Evolutionary conservation across 2,113 vertebrate genomes (phyloP), one percentile per base, ranked within the genome.

Genomic region (Bos javanicus): DNA sequence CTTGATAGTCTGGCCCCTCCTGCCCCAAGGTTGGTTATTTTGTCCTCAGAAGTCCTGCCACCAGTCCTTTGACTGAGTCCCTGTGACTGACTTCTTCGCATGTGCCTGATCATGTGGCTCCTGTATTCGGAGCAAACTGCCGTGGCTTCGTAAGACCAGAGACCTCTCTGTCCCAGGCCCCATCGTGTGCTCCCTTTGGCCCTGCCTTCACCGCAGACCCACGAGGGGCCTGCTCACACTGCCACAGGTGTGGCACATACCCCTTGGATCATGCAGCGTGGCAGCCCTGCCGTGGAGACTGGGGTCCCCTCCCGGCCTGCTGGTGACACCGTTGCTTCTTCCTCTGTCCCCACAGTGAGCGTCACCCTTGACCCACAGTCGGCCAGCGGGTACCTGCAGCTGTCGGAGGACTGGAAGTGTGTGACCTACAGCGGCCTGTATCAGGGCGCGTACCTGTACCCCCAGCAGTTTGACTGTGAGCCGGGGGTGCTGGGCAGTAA

Each of bases 361-460:
- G 93, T 99, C 85, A 99, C 98, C 62, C 97, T 99, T 87, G 99
- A 99, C 91, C 98, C 98, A 1, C 98, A 99, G 94, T 99, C 99
- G 0, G 99, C 99, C 67, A 99, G 99, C 2, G 94, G 99, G 28
- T 98, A 94, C 94, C 99, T 99, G 39, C 98, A 94, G 7, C 95
- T 99, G 93, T 99, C 99, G 0, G 98, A 99, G 0, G 98, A 99
- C 98, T 98, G 98, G 95, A 99, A 99, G 87, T 98, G 99, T 1
- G 99, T 99, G 95, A 98, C 98, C 92, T 99, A 99, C 93, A 99
- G 94, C 0, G 95, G 97, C 96, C 96, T 98, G 14, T 99, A 98
- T 91, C 99, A 99, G 76, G 96, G 99, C 0, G 1, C 84, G 0
- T 88, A 48, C 59, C 98, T 99, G 83, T 88, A 99, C 92, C 98